Evolutionary conservation across 92 coral and sea anemone genomes (phyloP).

Genomic region (Chrysogorgia sp.): DNA sequence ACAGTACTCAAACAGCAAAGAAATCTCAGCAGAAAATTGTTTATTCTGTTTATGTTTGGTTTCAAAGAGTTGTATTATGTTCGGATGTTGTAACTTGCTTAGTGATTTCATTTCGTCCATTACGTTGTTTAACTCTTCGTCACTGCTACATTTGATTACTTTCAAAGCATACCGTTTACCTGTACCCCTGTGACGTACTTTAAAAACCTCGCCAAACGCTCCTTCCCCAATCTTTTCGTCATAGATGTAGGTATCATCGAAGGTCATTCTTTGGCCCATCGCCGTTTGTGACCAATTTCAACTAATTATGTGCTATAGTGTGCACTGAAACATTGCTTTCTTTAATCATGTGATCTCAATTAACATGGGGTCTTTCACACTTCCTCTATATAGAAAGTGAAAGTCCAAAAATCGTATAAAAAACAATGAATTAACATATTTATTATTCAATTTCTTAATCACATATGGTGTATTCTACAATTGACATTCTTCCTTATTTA

Average conservation of each 20-base stretch:
- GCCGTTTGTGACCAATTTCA: no score
- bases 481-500: no score
- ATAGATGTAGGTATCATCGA: background rate
- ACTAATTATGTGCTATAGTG: no score
- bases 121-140: constrained; percentile 45
- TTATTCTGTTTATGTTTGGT: constrained; percentile 26
- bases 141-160: constrained; percentile 39
- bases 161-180: constrained; percentile 60
- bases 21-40: constrained; percentile 33
- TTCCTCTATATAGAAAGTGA: no score
- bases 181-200: constrained; percentile 37
- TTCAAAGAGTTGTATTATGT: constrained; percentile 11
- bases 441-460: no score
- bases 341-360: no score
- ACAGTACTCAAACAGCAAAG: constrained; percentile 28
- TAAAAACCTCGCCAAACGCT: constrained; percentile 67
- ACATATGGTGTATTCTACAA: no score
- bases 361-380: no score
- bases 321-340: no score
- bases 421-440: no score
- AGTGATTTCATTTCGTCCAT: constrained; percentile 47
- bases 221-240: constrained; percentile 52
- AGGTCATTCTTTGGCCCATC: no score
- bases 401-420: no score
- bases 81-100: constrained; percentile 50